Conservation (phyloP, 2,797 vertebrate species). For the Spatula clypeata region DNA sequence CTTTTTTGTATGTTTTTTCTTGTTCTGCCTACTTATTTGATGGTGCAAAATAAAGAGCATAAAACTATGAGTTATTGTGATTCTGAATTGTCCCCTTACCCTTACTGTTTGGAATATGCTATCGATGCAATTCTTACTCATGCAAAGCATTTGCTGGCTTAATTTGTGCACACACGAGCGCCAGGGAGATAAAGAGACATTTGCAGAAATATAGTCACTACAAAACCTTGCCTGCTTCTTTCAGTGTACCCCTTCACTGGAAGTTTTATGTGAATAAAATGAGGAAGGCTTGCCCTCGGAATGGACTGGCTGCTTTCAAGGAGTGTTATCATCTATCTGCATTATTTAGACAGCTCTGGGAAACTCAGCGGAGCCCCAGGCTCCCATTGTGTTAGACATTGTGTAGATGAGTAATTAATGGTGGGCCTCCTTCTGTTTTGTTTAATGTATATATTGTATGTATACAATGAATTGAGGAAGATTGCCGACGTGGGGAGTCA, state of each 20-base stretch:
- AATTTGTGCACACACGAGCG: neutral
- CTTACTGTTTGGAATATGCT: neutral
- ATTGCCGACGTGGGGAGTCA: neutral
- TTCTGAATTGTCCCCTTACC: neutral
- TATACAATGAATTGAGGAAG: neutral
- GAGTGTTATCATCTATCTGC: slow-evolving; percentile 55
- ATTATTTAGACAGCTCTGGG: slow-evolving; percentile 42
- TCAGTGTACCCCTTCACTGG: neutral
- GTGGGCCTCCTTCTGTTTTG: slow-evolving; percentile 26
- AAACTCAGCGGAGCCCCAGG: slow-evolving; percentile 30
- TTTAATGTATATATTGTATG: slow-evolving; percentile 26
- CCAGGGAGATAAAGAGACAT: neutral
- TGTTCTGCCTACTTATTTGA: neutral
- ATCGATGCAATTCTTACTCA: neutral
- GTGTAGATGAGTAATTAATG: slow-evolving; percentile 53
- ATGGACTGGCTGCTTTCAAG: neutral
- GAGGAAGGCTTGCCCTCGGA: neutral
- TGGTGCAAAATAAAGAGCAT: neutral
- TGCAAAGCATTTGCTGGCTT: neutral
- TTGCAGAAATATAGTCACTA: neutral
- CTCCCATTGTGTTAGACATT: slow-evolving; percentile 14
- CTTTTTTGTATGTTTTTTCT: neutral
- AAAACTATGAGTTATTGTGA: neutral
- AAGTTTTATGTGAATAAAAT: slow-evolving; percentile 4
- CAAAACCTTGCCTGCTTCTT: neutral